phyloP scores from a whole-genome alignment of 1,140 invertebrate genomes.

The Gryllus bimaculatus region DNA sequence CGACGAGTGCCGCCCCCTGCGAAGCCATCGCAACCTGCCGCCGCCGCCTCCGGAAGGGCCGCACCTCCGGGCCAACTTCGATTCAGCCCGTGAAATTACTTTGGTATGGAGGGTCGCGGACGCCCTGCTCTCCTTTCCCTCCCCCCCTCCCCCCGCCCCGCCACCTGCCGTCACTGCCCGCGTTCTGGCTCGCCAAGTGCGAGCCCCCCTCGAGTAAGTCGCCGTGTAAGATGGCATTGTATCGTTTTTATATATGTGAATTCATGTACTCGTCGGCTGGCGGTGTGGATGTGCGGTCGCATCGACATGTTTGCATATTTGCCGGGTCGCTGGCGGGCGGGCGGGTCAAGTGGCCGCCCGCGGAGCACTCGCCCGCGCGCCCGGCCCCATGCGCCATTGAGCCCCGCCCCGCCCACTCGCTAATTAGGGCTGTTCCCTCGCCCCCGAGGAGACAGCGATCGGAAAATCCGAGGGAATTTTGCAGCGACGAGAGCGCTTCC shows the following conservation, averaged over 20 bases:
- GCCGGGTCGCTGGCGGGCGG: not conserved
- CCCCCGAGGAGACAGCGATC: too few species aligned
- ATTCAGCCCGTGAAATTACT: not conserved
- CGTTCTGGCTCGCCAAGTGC: not conserved
- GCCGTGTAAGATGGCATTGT: not conserved
- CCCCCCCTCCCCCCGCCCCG: too few species aligned
- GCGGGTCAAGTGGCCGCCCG: not conserved
- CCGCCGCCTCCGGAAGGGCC: not conserved
- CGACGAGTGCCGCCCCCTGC: not conserved
- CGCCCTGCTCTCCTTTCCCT: not conserved
- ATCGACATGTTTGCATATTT: constrained; percentile 6
- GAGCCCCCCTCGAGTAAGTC: not conserved
- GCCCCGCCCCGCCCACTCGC: too few species aligned
- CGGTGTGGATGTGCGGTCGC: not conserved
- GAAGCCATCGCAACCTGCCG: not conserved
- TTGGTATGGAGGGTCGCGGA: not conserved
- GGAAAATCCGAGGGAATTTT: too few species aligned
- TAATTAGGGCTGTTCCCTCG: too few species aligned
- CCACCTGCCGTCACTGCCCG: too few species aligned
- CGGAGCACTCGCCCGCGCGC: not conserved
- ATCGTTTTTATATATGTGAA: not conserved
- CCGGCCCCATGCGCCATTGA: too few species aligned
- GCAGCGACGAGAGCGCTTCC: too few species aligned
- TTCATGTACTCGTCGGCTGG: not conserved
- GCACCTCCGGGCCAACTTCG: not conserved